Evolutionary conservation across 2,113 vertebrate species (phyloP).

Genomic region (Vulpes ferrilata): DNA sequence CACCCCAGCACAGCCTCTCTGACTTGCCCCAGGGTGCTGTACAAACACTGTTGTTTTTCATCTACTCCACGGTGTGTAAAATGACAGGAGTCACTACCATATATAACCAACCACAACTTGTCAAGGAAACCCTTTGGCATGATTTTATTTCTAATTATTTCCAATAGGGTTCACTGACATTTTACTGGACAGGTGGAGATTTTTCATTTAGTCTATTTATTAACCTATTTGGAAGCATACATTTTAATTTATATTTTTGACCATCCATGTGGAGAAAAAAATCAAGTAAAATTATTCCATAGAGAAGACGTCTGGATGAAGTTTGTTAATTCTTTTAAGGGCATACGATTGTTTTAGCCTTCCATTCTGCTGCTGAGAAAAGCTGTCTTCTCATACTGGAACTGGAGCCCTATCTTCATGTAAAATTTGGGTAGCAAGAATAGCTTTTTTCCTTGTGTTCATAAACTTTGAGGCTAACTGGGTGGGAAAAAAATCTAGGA

Average conservation of each 20-base stretch:
- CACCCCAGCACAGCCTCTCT: background rate
- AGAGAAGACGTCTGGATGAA: background rate
- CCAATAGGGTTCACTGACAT: background rate
- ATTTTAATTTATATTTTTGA: background rate
- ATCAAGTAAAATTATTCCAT: background rate
- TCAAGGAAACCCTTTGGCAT: background rate
- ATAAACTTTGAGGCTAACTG: background rate
- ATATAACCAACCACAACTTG: no score
- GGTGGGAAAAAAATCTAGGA: background rate
- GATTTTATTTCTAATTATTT: background rate
- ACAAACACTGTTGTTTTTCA: background rate
- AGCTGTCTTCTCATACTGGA: background rate
- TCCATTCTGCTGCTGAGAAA: background rate
- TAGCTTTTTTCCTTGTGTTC: background rate
- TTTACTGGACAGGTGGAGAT: background rate
- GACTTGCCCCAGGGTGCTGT: rapidly evolving
- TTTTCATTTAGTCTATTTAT: background rate
- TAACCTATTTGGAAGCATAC: background rate
- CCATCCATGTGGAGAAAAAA: background rate
- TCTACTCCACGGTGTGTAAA: rapidly evolving
- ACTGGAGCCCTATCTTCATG: background rate
- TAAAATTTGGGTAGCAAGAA: background rate
- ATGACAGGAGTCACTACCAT: background rate
- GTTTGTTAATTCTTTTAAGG: background rate
- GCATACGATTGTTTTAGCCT: background rate